A percentile compares a stretch with the other conserved stretches of the same genome.
These are phyloP conservation scores for Malacoctenus gilli DNA, from an alignment of 2,797 vertebrate genomes.

Conservation along the genomic window DNA sequence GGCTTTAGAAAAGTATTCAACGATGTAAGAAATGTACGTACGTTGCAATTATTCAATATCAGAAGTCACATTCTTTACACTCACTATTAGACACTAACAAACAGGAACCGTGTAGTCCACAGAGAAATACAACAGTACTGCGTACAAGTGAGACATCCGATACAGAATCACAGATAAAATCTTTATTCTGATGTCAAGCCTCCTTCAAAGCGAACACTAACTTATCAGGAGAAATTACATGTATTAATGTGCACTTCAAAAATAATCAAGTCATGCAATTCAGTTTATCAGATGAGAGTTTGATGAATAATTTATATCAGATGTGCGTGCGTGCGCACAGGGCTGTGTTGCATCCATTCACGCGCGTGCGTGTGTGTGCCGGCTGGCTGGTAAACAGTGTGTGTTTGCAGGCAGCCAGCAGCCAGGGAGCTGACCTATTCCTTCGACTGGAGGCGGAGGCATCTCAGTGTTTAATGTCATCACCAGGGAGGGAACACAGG, in stretches of 20 bases:
- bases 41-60: too few species aligned
- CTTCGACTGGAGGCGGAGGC: conserved; percentile 68
- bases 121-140: not conserved
- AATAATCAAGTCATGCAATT: conserved; percentile 40
- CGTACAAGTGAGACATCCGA: not conserved
- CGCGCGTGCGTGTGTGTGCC: conserved; percentile 23
- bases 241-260: conserved; percentile 43
- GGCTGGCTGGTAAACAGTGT: conserved; percentile 58
- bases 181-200: not conserved
- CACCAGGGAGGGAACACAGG: conserved; percentile 57
- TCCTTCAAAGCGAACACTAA: not conserved
- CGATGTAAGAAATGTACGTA: too few species aligned
- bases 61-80: too few species aligned
- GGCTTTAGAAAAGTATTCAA: too few species aligned
- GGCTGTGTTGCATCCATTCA: not conserved
- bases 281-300: conserved; percentile 37
- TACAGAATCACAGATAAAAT: conserved; percentile 5
- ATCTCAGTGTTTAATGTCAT: conserved; percentile 75
- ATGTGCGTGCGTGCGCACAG: not conserved
- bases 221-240: conserved; percentile 2
- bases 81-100: too few species aligned
- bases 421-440: conserved; percentile 79
- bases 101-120: too few species aligned
- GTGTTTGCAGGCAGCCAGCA: conserved; percentile 59
- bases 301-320: conserved; percentile 57